phyloP scores from a whole-genome alignment of 2,888 invertebrate genomes.

The Ceramica pisi region DNA sequence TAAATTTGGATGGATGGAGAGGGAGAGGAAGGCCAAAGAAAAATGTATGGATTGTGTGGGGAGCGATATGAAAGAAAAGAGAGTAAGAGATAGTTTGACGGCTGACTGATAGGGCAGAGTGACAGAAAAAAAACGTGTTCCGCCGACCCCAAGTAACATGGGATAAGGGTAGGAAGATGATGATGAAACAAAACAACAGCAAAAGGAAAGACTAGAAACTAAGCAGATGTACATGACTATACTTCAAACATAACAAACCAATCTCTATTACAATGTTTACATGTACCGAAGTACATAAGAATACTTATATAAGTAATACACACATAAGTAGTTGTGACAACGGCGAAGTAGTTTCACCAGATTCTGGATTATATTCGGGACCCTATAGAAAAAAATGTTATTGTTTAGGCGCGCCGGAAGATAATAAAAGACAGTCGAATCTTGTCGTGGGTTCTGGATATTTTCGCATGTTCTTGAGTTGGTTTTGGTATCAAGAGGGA shows the following conservation, averaged over 20 bases:
- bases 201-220: too few species aligned
- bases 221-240: too few species aligned
- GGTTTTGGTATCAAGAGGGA: not conserved
- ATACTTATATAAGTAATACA: conserved; percentile 26
- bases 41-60: too few species aligned
- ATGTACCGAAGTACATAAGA: conserved; percentile 27
- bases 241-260: not conserved
- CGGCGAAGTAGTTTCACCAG: conserved; percentile 18
- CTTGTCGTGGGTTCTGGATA: not conserved
- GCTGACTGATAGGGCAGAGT: too few species aligned
- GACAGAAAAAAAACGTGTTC: too few species aligned
- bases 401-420: conserved; percentile 12
- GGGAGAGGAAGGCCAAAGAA: too few species aligned
- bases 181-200: too few species aligned
- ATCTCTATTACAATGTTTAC: conserved; percentile 12
- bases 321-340: conserved; percentile 31
- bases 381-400: not conserved
- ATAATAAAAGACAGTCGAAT: conserved; percentile 22
- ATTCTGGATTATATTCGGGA: conserved; percentile 30
- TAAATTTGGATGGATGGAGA: too few species aligned
- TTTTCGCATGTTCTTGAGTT: conserved; percentile 1
- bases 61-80: too few species aligned
- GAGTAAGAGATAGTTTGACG: too few species aligned
- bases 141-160: too few species aligned
- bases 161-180: too few species aligned